Percentiles rank a stretch among this genome's conserved stretches.
phyloP scores from a whole-genome alignment of 2,113 vertebrate genomes.

The Cyprinodon variegatus region DNA sequence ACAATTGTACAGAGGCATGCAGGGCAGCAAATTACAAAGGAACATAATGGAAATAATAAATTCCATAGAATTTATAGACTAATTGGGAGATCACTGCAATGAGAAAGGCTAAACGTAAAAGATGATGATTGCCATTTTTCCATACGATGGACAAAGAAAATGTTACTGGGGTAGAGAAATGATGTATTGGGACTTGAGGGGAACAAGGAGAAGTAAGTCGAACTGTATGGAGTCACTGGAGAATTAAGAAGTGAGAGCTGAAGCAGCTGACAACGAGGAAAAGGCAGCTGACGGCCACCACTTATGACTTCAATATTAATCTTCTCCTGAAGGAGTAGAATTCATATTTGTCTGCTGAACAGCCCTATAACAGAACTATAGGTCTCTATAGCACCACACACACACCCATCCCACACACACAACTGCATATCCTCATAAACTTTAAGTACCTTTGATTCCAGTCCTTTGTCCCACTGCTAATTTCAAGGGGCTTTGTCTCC shows the following conservation, averaged over 20 bases:
- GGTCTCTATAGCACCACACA: slow-evolving; percentile 21
- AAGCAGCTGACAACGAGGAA: slow-evolving; percentile 41
- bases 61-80: slow-evolving; percentile 12
- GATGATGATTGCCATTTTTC: neutral
- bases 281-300: slow-evolving; percentile 21
- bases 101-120: neutral
- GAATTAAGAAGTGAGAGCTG: slow-evolving; percentile 14
- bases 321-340: slow-evolving; percentile 22
- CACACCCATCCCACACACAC: neutral
- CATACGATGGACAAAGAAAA: slow-evolving; percentile 12
- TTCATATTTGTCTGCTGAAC: slow-evolving; percentile 36
- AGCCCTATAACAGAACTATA: neutral
- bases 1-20: slow-evolving; percentile 17
- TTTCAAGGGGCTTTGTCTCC: slow-evolving; percentile 44
- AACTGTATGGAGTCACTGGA: neutral
- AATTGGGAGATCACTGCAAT: neutral
- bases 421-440: slow-evolving; percentile 11
- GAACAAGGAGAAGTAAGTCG: neutral
- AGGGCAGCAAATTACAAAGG: neutral
- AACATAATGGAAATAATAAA: slow-evolving; percentile 11
- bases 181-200: neutral
- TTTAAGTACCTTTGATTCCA: slow-evolving; percentile 27
- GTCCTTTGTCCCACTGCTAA: slow-evolving; percentile 27
- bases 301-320: slow-evolving; percentile 43
- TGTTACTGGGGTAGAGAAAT: neutral